A percentile compares a stretch with the other conserved stretches of the same genome.
These are phyloP conservation scores for Onchidella celtica DNA, from an alignment of 2,888 invertebrate species.

Conservation along the genomic window DNA sequence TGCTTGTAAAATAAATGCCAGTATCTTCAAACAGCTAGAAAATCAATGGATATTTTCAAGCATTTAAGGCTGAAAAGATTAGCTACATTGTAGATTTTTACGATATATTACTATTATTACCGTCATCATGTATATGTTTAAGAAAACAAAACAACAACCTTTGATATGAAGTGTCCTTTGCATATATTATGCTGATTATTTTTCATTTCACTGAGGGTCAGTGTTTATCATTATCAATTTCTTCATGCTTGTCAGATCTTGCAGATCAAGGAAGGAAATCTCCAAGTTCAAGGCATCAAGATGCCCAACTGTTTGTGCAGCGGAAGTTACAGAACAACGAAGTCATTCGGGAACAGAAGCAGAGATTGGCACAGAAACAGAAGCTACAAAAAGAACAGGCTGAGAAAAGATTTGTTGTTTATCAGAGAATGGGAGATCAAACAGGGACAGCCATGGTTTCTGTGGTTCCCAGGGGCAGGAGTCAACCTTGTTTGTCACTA, in stretches of 20 bases:
- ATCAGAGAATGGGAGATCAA: background rate
- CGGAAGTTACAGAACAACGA: constrained; percentile 86
- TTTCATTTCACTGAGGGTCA: too few relatives aligned
- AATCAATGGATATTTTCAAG: too few relatives aligned
- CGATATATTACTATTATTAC: too few relatives aligned
- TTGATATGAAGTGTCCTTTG: too few relatives aligned
- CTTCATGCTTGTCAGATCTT: constrained; percentile 28
- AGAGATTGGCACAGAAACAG: constrained; percentile 78
- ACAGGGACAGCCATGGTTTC: background rate
- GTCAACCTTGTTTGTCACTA: constrained; percentile 29
- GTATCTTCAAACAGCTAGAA: too few relatives aligned
- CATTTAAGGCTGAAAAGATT: too few relatives aligned
- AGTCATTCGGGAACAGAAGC: constrained; percentile 84
- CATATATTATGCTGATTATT: too few relatives aligned
- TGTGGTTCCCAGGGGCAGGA: background rate
- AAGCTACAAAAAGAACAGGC: constrained; percentile 10
- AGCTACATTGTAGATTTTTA: too few relatives aligned
- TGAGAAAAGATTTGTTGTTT: background rate
- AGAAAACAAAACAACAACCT: too few relatives aligned
- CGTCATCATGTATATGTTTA: too few relatives aligned
- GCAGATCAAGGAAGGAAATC: constrained; percentile 26
- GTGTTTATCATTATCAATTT: too few relatives aligned
- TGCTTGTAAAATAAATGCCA: too few relatives aligned
- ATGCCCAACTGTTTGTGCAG: constrained; percentile 85
- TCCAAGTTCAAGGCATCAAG: constrained; percentile 81